A percentile compares a stretch with the other conserved stretches of the same genome.
phyloP scores from a whole-genome alignment of 2,113 vertebrate genomes.

The Zosterops lateralis region DNA sequence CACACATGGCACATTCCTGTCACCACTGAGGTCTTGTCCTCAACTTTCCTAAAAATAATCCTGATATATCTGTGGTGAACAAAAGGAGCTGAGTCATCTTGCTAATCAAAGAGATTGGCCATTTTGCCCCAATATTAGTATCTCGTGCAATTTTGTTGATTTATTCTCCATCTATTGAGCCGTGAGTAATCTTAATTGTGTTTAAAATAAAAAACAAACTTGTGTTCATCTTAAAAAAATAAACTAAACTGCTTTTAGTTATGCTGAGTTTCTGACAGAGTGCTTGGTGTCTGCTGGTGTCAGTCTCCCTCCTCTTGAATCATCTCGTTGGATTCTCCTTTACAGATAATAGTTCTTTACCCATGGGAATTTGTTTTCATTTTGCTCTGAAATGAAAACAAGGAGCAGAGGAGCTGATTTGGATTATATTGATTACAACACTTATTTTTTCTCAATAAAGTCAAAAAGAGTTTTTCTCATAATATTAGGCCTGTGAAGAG shows the following conservation, averaged over 20 bases:
- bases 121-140: neutral
- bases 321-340: neutral
- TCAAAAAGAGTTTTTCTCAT: slow-evolving; percentile 36
- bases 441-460: slow-evolving; percentile 25
- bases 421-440: slow-evolving; percentile 56
- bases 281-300: neutral
- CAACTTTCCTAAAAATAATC: neutral
- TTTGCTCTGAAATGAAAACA: slow-evolving; percentile 60
- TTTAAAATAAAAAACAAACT: neutral
- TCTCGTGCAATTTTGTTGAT: neutral
- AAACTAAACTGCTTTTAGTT: neutral
- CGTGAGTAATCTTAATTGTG: neutral
- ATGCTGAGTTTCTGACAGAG: neutral
- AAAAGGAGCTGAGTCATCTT: neutral
- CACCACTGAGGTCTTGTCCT: neutral
- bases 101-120: neutral
- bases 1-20: neutral
- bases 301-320: neutral
- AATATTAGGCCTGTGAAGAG: slow-evolving; percentile 8
- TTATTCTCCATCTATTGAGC: neutral
- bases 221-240: neutral
- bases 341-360: slow-evolving; percentile 13
- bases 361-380: slow-evolving; percentile 50
- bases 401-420: slow-evolving; percentile 22
- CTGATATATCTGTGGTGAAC: no score